A percentile compares a stretch with the other conserved stretches of the same genome.
Evolutionary conservation across 1,140 invertebrate species (phyloP).

Genomic region (Thaumetopoea pityocampa): DNA sequence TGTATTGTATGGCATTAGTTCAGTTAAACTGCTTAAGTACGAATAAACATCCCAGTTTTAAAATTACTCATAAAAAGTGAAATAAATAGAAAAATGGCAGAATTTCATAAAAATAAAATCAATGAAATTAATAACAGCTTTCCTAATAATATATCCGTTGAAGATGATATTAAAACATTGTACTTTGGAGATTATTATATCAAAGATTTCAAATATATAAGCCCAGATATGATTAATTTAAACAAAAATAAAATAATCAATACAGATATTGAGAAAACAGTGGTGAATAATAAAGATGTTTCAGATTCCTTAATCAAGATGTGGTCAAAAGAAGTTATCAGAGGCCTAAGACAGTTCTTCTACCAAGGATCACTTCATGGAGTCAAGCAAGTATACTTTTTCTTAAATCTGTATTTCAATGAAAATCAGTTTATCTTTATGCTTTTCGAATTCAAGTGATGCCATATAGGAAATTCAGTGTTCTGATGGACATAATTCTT

Average conservation of each 20-base stretch:
- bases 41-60: no score
- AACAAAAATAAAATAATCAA: conserved; percentile 20
- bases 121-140: conserved; percentile 9
- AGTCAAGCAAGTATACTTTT: conserved; percentile 50
- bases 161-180: conserved; percentile 3
- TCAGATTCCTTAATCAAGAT: conserved; percentile 30
- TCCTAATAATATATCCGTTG: conserved; percentile 13
- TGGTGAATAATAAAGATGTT: conserved; percentile 14
- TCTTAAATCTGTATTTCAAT: conserved; percentile 8
- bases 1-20: no score
- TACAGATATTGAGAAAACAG: conserved; percentile 22
- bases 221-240: conserved; percentile 30
- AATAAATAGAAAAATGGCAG: conserved; percentile 2
- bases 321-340: conserved; percentile 49
- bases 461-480: no score
- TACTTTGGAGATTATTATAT: conserved; percentile 45
- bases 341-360: conserved; percentile 59
- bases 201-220: conserved; percentile 56
- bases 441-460: background rate
- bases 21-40: no score
- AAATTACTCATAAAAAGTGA: no score
- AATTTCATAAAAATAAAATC: conserved; percentile 10
- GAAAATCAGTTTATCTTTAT: background rate
- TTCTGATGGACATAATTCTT: conserved; percentile 1
- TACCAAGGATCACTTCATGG: conserved; percentile 65